A percentile compares a stretch with the other conserved stretches of the same genome.
Evolutionary conservation across 2,113 vertebrate species (phyloP).

Genomic region (Mastomys natalensis): DNA sequence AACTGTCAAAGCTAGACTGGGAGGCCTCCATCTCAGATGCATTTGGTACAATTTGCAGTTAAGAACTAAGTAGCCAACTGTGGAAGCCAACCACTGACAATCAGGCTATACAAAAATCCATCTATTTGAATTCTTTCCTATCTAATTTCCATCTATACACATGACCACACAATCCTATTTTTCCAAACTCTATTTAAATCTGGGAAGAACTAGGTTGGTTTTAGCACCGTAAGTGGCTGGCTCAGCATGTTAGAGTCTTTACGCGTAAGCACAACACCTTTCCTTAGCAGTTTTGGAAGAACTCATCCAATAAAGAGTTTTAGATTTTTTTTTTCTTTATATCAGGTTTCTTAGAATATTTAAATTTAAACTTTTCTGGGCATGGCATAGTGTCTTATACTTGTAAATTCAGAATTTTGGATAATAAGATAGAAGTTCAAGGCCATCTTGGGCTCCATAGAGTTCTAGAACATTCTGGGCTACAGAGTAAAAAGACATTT

Average conservation of each 20-base stretch:
- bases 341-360: not conserved
- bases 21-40: not conserved
- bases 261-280: not conserved
- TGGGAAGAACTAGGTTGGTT: not conserved
- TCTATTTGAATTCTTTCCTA: constrained; percentile 27
- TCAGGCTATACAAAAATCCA: not conserved
- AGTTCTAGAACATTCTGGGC: not conserved
- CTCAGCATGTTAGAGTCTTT: not conserved
- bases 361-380: not conserved
- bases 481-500: not conserved
- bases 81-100: not conserved
- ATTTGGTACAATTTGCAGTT: not conserved
- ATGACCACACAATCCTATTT: constrained; percentile 61
- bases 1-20: not conserved
- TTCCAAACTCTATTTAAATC: constrained; percentile 44
- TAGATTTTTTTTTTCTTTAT: not conserved
- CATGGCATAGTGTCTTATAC: not conserved
- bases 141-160: constrained; percentile 12
- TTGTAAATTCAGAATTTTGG: not conserved
- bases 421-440: not conserved
- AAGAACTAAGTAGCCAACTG: not conserved
- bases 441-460: not conserved
- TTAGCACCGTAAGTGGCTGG: not conserved
- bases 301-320: not conserved
- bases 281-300: constrained; percentile 4